Evolutionary conservation across 53 echinoderm and acorn worm genomes (phyloP), one percentile per base, ranked within the genome.

Genomic region (Holothuria scabra): DNA sequence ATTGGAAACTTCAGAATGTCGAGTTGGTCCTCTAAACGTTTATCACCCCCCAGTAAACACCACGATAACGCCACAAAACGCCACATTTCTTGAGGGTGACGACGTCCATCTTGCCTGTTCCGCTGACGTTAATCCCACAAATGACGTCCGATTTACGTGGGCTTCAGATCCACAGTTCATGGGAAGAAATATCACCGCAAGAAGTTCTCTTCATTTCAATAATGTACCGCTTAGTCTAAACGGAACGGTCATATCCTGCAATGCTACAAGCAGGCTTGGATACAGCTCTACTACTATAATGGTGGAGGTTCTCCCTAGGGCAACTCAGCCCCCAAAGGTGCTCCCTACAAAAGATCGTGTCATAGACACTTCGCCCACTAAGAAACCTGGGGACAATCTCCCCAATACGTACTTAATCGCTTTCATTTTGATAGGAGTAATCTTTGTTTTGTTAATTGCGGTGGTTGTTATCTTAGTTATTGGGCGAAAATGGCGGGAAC

Each of bases 401-500:
- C 44, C 62, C 13, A 23, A 81, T 62, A 81, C 81, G 2, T 38
- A 60, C 41, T n/a, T 63, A 12, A 63, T 81, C 44, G 81, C 48
- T 2, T 81, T 81, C 13, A 81, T 81, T 34, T 19, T 81, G 23
- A 63, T 63, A n/a, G 64, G 61, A 19, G 81, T 81, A 11, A 81
- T 81, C 29, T 44, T 81, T 21, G 37, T 60, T 33, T 59, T 81
- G n/a, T 25, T 81, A 32, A 22, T 81, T 34, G 38, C 24, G 3
- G 60, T 81, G n/a, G 48, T 81, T n/a, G 46, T 81, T 9, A 81
- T 81, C 4, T 63, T 81, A 37, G 22, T 81, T 9, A 81, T 81
- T 32, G 64, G 81, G 25, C 19, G 81, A 7, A 62, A 60, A 62
- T 62, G 81, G 81, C 61, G 62, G 62, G 81, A 81, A 81, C 81